Conservation (phyloP, 2,888 invertebrate genomes). For the Hirtodrosophila histrioides region DNA sequence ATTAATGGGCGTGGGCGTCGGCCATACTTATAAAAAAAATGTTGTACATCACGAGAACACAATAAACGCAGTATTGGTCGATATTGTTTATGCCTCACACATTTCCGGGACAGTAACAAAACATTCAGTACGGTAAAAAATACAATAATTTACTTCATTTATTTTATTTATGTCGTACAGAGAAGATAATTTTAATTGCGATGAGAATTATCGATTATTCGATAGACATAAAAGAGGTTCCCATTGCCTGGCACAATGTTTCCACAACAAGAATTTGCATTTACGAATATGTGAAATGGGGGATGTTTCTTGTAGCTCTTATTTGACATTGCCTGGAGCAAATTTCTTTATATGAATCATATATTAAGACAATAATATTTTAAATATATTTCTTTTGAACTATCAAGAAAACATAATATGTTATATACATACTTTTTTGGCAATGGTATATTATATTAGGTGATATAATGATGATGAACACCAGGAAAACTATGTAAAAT, state of each 20-base stretch:
- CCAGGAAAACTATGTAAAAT: no score
- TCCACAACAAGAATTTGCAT: not conserved
- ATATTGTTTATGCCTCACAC: conserved; percentile 22
- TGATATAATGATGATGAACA: no score
- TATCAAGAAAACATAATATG: no score
- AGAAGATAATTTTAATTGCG: conserved; percentile 54
- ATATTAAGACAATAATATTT: not conserved
- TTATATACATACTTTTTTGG: no score
- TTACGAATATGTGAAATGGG: no score
- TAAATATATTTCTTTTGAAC: no score
- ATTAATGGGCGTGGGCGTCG: conserved; percentile 73
- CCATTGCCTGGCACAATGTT: not conserved
- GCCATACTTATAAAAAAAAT: conserved; percentile 61
- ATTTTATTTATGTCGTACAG: conserved; percentile 66
- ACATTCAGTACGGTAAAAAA: conserved; percentile 20
- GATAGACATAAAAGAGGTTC: conserved; percentile 16
- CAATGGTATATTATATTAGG: no score
- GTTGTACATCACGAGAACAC: conserved; percentile 39
- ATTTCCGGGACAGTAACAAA: conserved; percentile 17
- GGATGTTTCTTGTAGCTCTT: no score
- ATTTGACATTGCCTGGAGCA: conserved; percentile 1
- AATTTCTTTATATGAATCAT: conserved; percentile 2
- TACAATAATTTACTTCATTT: conserved; percentile 41
- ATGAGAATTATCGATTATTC: conserved; percentile 56
- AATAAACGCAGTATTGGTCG: conserved; percentile 25